phyloP scores from a whole-genome alignment of 2,888 invertebrate genomes.

The Acanthosepion esculentum region DNA sequence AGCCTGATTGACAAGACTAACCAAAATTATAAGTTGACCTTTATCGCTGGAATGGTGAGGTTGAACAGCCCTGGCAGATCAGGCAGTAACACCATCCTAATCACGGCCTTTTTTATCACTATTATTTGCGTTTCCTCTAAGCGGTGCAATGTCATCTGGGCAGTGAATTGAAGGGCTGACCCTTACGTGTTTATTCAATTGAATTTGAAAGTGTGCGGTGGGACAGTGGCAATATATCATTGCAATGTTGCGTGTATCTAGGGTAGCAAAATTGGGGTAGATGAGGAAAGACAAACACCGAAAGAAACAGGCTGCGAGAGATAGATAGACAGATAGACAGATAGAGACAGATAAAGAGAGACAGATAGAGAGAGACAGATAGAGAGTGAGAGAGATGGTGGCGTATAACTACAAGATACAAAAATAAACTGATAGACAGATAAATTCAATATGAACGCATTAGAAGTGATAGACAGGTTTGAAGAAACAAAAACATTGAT shows the following conservation, averaged over 20 bases:
- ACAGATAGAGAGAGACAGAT: not conserved
- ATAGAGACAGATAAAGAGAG: not conserved
- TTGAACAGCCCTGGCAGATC: not conserved
- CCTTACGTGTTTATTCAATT: not conserved
- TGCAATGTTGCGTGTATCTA: not conserved
- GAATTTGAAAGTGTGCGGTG: not conserved
- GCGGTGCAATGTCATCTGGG: slow-evolving; percentile 2
- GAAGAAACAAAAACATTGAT: no score
- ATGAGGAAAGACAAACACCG: not conserved
- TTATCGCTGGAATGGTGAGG: not conserved
- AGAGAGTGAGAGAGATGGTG: not conserved
- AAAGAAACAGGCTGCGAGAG: not conserved
- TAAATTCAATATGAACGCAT: no score
- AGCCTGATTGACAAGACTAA: not conserved
- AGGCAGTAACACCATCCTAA: slow-evolving; percentile 3
- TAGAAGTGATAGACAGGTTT: not conserved
- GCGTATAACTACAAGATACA: not conserved
- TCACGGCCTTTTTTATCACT: not conserved
- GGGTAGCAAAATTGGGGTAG: not conserved
- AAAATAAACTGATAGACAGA: not conserved
- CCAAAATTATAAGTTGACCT: not conserved
- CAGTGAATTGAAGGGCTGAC: not conserved
- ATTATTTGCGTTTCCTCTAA: not conserved
- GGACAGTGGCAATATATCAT: not conserved
- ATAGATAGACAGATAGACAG: not conserved